A percentile compares a stretch with the other conserved stretches of the same genome.
Conservation (phyloP, 2,113 vertebrate species). For the Chloropsis hardwickii region DNA sequence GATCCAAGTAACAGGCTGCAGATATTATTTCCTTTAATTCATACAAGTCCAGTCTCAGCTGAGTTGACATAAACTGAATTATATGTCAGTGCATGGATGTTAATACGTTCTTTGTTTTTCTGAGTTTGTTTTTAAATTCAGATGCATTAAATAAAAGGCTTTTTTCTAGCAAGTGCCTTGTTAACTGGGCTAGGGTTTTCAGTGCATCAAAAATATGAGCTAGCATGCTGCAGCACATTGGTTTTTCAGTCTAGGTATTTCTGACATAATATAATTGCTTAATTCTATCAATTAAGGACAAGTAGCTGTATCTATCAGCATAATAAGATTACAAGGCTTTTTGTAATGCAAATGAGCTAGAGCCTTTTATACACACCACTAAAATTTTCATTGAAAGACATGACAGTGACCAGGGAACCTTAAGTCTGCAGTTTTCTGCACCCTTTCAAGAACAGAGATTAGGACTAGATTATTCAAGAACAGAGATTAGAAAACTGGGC, state of each 20-base stretch:
- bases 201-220: background rate
- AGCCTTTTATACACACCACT: background rate
- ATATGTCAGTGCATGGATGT: background rate
- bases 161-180: background rate
- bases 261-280: background rate
- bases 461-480: no score
- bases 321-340: background rate
- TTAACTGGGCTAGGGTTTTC: background rate
- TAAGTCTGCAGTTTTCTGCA: background rate
- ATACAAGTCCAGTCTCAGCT: background rate
- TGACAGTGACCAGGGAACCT: background rate
- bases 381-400: background rate
- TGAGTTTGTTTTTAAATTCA: background rate
- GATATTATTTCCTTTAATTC: background rate
- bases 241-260: background rate
- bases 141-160: background rate
- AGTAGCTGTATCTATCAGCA: background rate
- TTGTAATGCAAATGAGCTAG: background rate
- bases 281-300: background rate
- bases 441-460: background rate
- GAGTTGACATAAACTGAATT: background rate
- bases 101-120: background rate
- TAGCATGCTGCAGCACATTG: background rate
- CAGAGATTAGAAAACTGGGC: background rate
- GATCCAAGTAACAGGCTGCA: background rate